Evolutionary conservation across 2,888 invertebrate genomes (phyloP), one percentile per base, ranked within the genome.

Genomic region (Lasioglossum zephyrum): DNA sequence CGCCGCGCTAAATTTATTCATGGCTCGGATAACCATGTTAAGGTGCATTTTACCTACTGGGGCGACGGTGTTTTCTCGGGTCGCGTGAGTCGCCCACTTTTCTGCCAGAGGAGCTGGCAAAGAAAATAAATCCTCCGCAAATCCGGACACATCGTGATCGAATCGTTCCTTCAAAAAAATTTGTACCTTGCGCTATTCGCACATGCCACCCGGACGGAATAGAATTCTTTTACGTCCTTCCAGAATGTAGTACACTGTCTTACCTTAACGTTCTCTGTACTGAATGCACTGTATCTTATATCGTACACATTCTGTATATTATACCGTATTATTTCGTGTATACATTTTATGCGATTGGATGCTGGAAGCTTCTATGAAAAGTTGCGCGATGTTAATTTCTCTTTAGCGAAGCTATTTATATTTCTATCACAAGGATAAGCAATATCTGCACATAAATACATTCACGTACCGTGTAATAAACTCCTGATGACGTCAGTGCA

Each of bases 1-100:
- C 90, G 90, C 88, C 89, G 81, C 87, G 89, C 88, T 89, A 94
- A 95, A 94, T 95, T 94, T 94, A 94, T 95, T 94, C 94, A 95
- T 94, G 94, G 93, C 92, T 90, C 91, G 90, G 92, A 90, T 94
- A 94, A 95, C 93, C 92, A 92, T 92, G 93, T 94, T 95, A 94
- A 92, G 92, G 91, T 88, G 92, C 92, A 84, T 87, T 94, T 93
- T 93, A 92, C 93, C 90, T 88, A 92, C 90, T 91, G 91, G 81
- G 78, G 79, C 86, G 78, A 79, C 70, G 75, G 74, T 81, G 77
- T 74, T 63, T 76, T 84, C 77, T 80, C 63, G 74, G 70, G 60
- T 26, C 76, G 47, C 70, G 85, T n/a, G 53, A 22, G 69, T 57
- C 36, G 18, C 22, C 69, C 39, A 2, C 44, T 57, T 63, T 60